phyloP scores from a whole-genome alignment of 2,888 invertebrate species.

The Leptura quadrifasciata region DNA sequence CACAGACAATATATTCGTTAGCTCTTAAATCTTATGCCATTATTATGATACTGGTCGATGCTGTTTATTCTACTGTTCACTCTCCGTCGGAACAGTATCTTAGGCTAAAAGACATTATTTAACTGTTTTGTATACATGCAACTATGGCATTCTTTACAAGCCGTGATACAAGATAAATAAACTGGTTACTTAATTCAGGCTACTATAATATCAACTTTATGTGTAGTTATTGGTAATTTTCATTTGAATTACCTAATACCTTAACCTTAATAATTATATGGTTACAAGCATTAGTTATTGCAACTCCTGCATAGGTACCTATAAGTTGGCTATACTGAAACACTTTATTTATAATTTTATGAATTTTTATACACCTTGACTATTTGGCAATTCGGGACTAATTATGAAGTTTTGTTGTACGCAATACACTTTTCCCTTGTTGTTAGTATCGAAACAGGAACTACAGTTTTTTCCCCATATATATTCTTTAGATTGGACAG shows the following conservation, averaged over 20 bases:
- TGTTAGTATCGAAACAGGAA: not conserved
- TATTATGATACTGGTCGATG: too few relatives aligned
- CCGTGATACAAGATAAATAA: not conserved
- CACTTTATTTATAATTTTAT: too few relatives aligned
- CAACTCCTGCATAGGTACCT: too few relatives aligned
- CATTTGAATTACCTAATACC: too few relatives aligned
- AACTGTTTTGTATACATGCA: not conserved
- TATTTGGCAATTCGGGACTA: not conserved
- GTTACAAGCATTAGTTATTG: too few relatives aligned
- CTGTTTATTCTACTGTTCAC: not conserved
- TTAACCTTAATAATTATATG: too few relatives aligned
- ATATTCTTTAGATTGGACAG: constrained; percentile 9
- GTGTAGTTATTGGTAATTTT: too few relatives aligned
- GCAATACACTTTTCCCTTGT: not conserved
- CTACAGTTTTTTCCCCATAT: not conserved
- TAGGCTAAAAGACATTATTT: not conserved
- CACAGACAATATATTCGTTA: too few relatives aligned
- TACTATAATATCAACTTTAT: not conserved
- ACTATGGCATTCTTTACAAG: not conserved
- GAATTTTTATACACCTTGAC: not conserved
- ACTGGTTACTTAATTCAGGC: not conserved
- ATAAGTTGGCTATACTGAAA: too few relatives aligned
- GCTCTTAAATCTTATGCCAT: too few relatives aligned
- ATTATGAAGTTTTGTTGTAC: too few relatives aligned
- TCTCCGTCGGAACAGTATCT: constrained; percentile 1